These are phyloP conservation scores for Trichomycterus rosablanca DNA, from an alignment of 2,113 vertebrate species.

Conservation along the genomic window DNA sequence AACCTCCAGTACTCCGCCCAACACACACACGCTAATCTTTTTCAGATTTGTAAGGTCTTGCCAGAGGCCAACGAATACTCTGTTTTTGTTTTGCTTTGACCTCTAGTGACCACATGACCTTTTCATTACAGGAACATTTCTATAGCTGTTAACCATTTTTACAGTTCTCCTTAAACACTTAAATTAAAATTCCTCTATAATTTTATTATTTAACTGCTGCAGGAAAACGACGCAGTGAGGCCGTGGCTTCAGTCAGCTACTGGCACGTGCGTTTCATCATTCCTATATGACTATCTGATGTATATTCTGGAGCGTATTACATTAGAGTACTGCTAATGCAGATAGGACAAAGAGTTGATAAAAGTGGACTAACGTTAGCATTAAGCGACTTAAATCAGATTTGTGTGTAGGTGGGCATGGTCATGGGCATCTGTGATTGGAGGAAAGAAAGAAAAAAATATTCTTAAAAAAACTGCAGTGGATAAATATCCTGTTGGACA, in stretches of 20 bases:
- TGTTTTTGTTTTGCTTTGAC: slow-evolving; percentile 18
- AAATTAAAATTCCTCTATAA: too few species aligned
- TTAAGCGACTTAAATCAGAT: background rate
- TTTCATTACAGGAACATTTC: background rate
- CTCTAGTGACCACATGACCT: background rate
- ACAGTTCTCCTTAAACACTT: too few species aligned
- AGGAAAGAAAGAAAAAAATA: background rate
- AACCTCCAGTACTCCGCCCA: slow-evolving; percentile 7
- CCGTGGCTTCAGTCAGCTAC: background rate
- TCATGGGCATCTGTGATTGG: background rate
- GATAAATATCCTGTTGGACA: slow-evolving; percentile 11
- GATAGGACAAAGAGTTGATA: background rate
- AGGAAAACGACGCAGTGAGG: background rate
- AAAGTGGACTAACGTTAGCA: background rate
- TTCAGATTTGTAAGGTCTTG: background rate
- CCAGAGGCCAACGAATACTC: background rate
- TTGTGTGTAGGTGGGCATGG: background rate
- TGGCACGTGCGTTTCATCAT: slow-evolving; percentile 23
- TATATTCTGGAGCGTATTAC: background rate
- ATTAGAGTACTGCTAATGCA: background rate
- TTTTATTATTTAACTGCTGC: background rate
- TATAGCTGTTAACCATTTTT: background rate
- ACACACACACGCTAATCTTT: slow-evolving; percentile 10
- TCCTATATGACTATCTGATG: background rate
- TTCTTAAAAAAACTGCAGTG: background rate